Evolutionary conservation across 2,797 vertebrate genomes (phyloP).

Genomic region (Coregonus sp.): DNA sequence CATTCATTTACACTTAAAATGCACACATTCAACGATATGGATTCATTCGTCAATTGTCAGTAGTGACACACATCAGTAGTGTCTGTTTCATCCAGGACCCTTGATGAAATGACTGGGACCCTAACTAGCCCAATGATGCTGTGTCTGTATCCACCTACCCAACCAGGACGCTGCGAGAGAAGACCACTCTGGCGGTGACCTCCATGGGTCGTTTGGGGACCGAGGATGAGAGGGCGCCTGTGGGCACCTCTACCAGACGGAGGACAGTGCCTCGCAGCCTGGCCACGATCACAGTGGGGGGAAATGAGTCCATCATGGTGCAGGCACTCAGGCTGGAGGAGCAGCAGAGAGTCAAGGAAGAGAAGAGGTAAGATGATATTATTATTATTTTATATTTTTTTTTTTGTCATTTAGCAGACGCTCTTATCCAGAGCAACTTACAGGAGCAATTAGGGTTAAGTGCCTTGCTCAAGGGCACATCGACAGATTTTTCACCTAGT

Average conservation of each 20-base stretch:
- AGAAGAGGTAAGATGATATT: conserved; percentile 92
- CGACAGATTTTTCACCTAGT: too few relatives aligned
- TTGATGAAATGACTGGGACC: not conserved
- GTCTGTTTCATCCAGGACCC: too few relatives aligned
- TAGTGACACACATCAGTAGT: not conserved
- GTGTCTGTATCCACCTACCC: conserved; percentile 2
- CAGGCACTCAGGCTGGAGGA: conserved; percentile 91
- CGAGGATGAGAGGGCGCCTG: conserved; percentile 84
- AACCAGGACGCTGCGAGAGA: conserved; percentile 88
- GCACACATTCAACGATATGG: not conserved
- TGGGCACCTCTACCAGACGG: conserved; percentile 85
- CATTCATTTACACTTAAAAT: not conserved
- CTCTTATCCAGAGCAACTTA: too few relatives aligned
- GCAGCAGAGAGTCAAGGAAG: conserved; percentile 90
- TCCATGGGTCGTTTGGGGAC: conserved; percentile 87
- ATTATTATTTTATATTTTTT: too few relatives aligned
- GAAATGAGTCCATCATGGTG: conserved; percentile 93
- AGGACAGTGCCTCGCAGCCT: conserved; percentile 84
- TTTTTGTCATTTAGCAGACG: too few relatives aligned
- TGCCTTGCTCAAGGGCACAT: too few relatives aligned
- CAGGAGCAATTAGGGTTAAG: too few relatives aligned
- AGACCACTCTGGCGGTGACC: conserved; percentile 88
- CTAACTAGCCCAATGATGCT: not conserved
- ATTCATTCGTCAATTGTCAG: not conserved
- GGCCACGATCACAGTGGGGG: conserved; percentile 81